phyloP scores from a whole-genome alignment of 2,888 invertebrate species.

The Xestia rhomboidea region DNA sequence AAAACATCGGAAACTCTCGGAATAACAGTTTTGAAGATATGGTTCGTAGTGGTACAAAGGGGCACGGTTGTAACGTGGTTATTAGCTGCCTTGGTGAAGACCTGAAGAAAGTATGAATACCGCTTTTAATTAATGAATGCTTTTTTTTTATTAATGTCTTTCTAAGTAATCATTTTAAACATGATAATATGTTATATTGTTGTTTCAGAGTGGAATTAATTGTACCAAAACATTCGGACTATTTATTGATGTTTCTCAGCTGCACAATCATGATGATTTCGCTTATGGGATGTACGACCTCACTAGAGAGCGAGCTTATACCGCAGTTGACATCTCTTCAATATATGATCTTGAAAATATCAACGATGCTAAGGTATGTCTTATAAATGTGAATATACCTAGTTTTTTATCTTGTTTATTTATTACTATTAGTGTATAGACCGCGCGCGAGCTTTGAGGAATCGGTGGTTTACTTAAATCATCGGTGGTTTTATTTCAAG shows the following conservation, averaged over 20 bases:
- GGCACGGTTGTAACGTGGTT: constrained; percentile 72
- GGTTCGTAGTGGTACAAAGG: constrained; percentile 51
- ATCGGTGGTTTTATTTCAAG: too few relatives aligned
- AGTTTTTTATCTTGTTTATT: not conserved
- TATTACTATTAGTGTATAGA: not conserved
- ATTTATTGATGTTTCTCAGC: constrained; percentile 69
- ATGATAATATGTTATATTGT: not conserved
- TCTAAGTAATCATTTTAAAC: not conserved
- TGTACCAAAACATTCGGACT: constrained; percentile 61
- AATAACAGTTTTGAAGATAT: constrained; percentile 70
- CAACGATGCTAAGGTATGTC: constrained; percentile 66
- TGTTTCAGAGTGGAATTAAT: constrained; percentile 68
- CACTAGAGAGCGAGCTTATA: constrained; percentile 60
- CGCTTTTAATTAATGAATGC: too few relatives aligned
- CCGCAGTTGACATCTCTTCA: constrained; percentile 67
- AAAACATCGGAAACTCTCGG: constrained; percentile 78
- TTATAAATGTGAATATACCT: not conserved
- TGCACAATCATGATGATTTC: constrained; percentile 69
- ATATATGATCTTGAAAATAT: constrained; percentile 66
- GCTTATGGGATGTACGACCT: constrained; percentile 70
- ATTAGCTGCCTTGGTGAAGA: constrained; percentile 73
- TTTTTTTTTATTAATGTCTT: too few relatives aligned
- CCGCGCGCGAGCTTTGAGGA: too few relatives aligned
- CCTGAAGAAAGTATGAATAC: constrained; percentile 75
- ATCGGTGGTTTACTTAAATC: too few relatives aligned